Conservation (phyloP, 2,888 invertebrate species). For the Tupiocoris notatus region DNA sequence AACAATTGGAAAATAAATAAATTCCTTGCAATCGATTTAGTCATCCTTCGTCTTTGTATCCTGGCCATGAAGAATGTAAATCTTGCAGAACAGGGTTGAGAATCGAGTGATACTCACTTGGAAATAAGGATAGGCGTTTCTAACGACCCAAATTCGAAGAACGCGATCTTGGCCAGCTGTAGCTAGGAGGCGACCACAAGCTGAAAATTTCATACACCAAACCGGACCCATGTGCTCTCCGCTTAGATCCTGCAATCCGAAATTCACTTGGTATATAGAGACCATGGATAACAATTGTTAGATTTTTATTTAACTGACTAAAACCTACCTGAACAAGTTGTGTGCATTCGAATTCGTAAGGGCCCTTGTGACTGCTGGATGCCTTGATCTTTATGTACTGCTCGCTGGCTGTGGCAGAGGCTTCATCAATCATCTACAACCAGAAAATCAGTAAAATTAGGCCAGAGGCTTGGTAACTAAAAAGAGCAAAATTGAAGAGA, state of each 20-base stretch:
- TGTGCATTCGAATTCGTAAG: conserved; percentile 90
- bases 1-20: neutral
- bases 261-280: conserved; percentile 52
- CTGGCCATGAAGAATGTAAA: too few relatives aligned
- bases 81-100: neutral
- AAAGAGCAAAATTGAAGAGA: too few relatives aligned
- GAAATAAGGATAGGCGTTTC: conserved; percentile 87
- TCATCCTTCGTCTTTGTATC: too few relatives aligned
- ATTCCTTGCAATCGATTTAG: too few relatives aligned
- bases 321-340: conserved; percentile 79
- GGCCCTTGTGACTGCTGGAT: conserved; percentile 93
- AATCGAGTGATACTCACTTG: conserved; percentile 59
- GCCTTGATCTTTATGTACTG: conserved; percentile 84
- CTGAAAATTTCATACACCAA: conserved; percentile 98
- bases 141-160: conserved; percentile 90
- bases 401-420: conserved; percentile 57
- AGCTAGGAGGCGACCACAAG: conserved; percentile 89
- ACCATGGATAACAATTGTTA: too few relatives aligned
- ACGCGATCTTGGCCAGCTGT: conserved; percentile 96
- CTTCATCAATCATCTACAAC: conserved; percentile 34
- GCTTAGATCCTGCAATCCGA: conserved; percentile 63
- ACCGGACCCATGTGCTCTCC: conserved; percentile 89
- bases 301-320: conserved; percentile 43
- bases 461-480: too few relatives aligned
- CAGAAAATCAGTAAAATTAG: too few relatives aligned